phyloP scores from a whole-genome alignment of 2,113 vertebrate genomes.

The Sitta europaea region DNA sequence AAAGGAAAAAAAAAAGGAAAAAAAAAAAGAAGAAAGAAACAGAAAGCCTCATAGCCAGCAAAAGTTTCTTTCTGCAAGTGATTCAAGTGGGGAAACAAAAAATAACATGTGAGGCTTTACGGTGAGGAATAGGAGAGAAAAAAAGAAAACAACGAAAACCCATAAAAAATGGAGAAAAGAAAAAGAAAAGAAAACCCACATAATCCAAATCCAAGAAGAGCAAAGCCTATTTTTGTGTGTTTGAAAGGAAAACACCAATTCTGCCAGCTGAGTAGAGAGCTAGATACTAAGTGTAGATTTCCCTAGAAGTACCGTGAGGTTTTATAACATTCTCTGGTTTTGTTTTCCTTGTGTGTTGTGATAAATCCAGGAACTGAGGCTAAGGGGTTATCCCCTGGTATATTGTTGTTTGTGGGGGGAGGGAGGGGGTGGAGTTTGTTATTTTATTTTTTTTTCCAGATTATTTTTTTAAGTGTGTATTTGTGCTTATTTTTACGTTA shows the following conservation, averaged over 20 bases:
- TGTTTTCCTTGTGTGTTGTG: constrained; percentile 67
- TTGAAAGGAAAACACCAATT: constrained; percentile 59
- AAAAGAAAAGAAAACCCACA: constrained; percentile 22
- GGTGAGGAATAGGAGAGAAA: neutral
- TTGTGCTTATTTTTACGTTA: constrained; percentile 70
- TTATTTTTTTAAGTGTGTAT: constrained; percentile 59
- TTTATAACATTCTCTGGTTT: constrained; percentile 57
- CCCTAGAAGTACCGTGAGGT: constrained; percentile 59
- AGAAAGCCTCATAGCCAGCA: constrained; percentile 5
- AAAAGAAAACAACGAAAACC: neutral
- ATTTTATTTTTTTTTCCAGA: neutral
- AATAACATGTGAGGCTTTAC: neutral
- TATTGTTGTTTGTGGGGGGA: neutral
- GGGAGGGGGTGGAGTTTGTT: neutral
- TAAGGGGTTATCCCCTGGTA: constrained; percentile 11
- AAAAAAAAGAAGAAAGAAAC: neutral
- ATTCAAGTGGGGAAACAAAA: neutral
- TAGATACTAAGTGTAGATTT: constrained; percentile 62
- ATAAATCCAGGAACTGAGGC: constrained; percentile 60
- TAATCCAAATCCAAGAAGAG: constrained; percentile 58
- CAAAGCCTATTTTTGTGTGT: constrained; percentile 59
- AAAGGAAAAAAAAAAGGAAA: neutral
- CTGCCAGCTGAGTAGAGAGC: constrained; percentile 53
- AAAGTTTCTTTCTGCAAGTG: constrained; percentile 50
- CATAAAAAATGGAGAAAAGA: neutral